Evolutionary conservation across 2,113 vertebrate species (phyloP), one percentile per base, ranked within the genome.

Genomic region (Chrysemys picta): DNA sequence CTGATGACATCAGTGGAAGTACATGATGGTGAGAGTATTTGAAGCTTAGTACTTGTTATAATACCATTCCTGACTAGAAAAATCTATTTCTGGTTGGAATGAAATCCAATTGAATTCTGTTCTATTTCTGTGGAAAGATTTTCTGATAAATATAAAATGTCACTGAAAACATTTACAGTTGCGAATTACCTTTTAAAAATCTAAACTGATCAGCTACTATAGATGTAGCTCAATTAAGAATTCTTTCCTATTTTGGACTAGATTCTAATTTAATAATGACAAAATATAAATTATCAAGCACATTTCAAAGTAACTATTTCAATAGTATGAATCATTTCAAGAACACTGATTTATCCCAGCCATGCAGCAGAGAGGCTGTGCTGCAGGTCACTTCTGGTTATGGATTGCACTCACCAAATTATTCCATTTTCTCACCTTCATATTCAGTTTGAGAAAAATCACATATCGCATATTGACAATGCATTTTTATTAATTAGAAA

Each of bases 81-180:
- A 92, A 93, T 27, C 52, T 38, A 93, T 82, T 95, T 94, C 59
- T 87, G 84, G 91, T 21, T 84, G n/a, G 92, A 96, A 92, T 84
- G 78, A 95, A 97, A 96, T 91, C 82, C 80, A 93, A 31, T 94
- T 94, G 81, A 82, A 72, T 93, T 85, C 88, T 84, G 86, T 92
- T 85, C 53, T 47, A 87, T 92, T 93, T 95, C 42, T 93, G 25
- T 17, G 62, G 31, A 35, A 82, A 76, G 17, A 38, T 72, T 52
- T 88, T 81, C 13, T 87, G 54, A 52, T 52, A 56, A 0, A 1
- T 54, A 47, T 54, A 65, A 72, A 80, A 82, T 0, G 1, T 31
- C 54, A 25, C 78, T 45, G 31, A 57, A 82, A 95, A 59, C 17
- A 79, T 92, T 59, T 53, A 22, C 17, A 76, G 47, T 78, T 95